Conservation (phyloP, 1,140 invertebrate species). For the Temnothorax nylanderi region DNA sequence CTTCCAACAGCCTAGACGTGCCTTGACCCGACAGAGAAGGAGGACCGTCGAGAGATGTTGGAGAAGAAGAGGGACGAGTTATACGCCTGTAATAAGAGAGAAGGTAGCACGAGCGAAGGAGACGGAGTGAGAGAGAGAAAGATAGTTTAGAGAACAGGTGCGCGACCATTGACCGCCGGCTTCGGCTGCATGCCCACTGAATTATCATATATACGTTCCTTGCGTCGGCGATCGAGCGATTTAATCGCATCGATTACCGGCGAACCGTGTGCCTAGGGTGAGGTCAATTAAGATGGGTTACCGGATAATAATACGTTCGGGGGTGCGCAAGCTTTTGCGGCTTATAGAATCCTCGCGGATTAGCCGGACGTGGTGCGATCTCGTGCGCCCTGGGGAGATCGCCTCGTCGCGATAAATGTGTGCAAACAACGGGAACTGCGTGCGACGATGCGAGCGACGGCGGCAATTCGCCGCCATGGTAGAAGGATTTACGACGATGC, state of each 20-base stretch:
- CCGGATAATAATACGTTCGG: slow-evolving; percentile 71
- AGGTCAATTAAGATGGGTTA: slow-evolving; percentile 75
- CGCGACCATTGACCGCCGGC: slow-evolving; percentile 78
- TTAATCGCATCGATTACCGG: slow-evolving; percentile 76
- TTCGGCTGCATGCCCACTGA: slow-evolving; percentile 76
- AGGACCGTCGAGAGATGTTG: slow-evolving; percentile 23
- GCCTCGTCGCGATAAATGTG: slow-evolving; percentile 34
- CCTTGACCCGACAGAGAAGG: slow-evolving; percentile 79
- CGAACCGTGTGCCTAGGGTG: slow-evolving; percentile 64
- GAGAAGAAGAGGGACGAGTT: slow-evolving; percentile 31
- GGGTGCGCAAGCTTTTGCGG: slow-evolving; percentile 40
- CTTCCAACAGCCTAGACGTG: slow-evolving; percentile 84
- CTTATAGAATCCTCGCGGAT: slow-evolving; percentile 29
- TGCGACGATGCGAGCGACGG: slow-evolving; percentile 3
- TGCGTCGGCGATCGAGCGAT: slow-evolving; percentile 70
- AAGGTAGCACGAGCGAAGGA: not conserved
- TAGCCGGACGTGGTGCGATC: not conserved
- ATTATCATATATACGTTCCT: slow-evolving; percentile 78
- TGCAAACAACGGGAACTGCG: slow-evolving; percentile 45
- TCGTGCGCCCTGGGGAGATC: slow-evolving; percentile 8
- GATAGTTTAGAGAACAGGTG: slow-evolving; percentile 84
- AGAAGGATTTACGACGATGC: slow-evolving; percentile 4
- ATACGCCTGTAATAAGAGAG: not conserved
- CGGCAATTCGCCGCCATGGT: slow-evolving; percentile 9
- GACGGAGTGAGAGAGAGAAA: not conserved